These are phyloP conservation scores for Macrosteles quadrilineatus DNA, from an alignment of 1,140 invertebrate species.

Conservation along the genomic window DNA sequence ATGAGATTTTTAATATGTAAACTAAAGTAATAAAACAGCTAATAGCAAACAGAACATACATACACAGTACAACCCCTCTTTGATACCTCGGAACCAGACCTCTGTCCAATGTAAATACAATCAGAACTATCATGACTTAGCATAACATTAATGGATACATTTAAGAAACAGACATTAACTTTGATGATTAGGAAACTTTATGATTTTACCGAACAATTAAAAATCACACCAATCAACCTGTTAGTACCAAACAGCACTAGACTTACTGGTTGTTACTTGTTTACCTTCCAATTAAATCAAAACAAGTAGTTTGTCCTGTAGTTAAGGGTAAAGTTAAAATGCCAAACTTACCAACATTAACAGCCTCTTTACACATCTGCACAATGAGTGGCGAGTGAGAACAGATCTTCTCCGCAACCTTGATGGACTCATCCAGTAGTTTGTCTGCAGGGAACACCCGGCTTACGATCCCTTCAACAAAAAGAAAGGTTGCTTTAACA, in stretches of 20 bases:
- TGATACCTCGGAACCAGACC: too few relatives aligned
- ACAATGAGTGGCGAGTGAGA: constrained; percentile 86
- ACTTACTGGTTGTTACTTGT: not conserved
- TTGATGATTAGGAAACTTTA: not conserved
- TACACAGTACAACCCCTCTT: too few relatives aligned
- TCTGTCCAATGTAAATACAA: too few relatives aligned
- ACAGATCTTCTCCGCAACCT: constrained; percentile 94
- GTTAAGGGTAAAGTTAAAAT: constrained; percentile 41
- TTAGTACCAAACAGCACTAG: not conserved
- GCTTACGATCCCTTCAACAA: constrained; percentile 75
- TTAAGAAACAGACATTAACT: not conserved
- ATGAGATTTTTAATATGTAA: too few relatives aligned
- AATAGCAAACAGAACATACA: too few relatives aligned
- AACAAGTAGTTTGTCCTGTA: not conserved
- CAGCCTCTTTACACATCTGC: constrained; percentile 88
- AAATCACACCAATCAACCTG: not conserved
- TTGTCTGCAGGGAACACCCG: constrained; percentile 90
- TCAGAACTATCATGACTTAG: too few relatives aligned
- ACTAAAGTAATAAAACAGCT: too few relatives aligned
- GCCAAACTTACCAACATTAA: constrained; percentile 80
- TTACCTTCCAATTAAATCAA: not conserved
- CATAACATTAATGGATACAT: too few relatives aligned
- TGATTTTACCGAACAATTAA: not conserved
- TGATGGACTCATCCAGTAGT: constrained; percentile 85
- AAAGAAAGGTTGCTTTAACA: too few relatives aligned